These are phyloP conservation scores for Grallaria varia DNA, from an alignment of 2,113 vertebrate genomes.

Conservation along the genomic window DNA sequence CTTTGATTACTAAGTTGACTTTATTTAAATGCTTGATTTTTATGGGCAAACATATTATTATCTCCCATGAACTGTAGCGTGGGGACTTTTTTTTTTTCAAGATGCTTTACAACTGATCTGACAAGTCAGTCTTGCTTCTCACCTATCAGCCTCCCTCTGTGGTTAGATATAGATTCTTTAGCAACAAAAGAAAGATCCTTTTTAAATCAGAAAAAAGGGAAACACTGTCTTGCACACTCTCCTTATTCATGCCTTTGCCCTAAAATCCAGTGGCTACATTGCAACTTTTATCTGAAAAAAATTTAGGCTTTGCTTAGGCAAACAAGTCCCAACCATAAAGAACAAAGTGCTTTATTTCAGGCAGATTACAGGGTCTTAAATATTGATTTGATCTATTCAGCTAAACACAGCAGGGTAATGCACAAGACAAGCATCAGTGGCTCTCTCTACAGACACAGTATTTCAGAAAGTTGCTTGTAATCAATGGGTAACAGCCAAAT, in stretches of 20 bases:
- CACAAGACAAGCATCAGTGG: background rate
- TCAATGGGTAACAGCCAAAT: background rate
- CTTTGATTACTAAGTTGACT: constrained; percentile 20
- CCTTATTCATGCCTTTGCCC: background rate
- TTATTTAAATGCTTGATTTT: constrained; percentile 39
- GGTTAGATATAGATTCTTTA: background rate
- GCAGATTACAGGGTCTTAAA: background rate
- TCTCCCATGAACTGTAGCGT: background rate
- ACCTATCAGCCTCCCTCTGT: background rate
- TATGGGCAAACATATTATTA: constrained; percentile 31
- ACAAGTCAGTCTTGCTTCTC: background rate
- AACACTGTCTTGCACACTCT: background rate
- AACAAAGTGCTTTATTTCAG: background rate
- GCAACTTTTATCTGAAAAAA: background rate
- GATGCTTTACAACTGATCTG: background rate
- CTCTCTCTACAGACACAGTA: background rate
- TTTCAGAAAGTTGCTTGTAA: background rate
- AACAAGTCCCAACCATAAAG: background rate
- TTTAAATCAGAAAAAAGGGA: background rate
- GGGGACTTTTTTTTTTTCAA: background rate
- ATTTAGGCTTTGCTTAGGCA: background rate
- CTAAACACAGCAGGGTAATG: background rate
- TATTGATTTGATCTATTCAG: background rate
- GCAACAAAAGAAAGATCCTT: background rate
- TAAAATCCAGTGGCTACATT: background rate